phyloP scores from a whole-genome alignment of 2,797 vertebrate genomes.

The Arnoldichthys spilopterus region DNA sequence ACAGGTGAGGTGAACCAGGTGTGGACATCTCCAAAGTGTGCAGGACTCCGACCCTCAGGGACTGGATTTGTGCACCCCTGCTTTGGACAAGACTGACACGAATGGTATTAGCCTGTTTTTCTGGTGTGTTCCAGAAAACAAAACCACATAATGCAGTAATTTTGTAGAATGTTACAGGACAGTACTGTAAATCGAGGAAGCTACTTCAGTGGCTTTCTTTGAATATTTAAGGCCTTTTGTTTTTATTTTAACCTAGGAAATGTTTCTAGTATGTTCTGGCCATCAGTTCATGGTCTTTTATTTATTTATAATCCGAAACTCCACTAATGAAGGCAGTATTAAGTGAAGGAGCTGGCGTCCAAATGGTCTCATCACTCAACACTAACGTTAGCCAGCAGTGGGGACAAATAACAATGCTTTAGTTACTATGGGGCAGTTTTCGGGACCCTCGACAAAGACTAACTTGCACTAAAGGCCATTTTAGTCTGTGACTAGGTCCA shows the following conservation, averaged over 20 bases:
- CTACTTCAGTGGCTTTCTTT: background rate
- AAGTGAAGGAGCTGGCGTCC: background rate
- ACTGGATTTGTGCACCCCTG: too few species aligned
- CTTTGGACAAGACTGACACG: background rate
- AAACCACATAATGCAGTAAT: background rate
- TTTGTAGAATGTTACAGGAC: background rate
- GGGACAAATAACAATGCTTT: background rate
- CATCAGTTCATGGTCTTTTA: background rate
- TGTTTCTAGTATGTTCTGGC: background rate
- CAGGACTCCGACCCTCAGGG: too few species aligned
- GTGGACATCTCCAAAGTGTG: too few species aligned
- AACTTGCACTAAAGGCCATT: background rate
- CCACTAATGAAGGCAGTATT: conserved; percentile 6
- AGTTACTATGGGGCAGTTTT: background rate
- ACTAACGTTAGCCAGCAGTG: background rate
- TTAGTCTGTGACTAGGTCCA: background rate
- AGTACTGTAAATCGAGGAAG: conserved; percentile 9
- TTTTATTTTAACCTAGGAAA: background rate
- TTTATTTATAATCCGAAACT: conserved; percentile 5
- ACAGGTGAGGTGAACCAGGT: too few species aligned
- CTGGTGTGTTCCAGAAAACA: background rate
- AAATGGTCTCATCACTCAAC: background rate
- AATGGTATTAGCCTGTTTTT: background rate
- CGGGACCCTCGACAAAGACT: background rate
- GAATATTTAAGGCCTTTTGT: background rate